Evolutionary conservation across 1,140 invertebrate species (phyloP), one percentile per base, ranked within the genome.

Genomic region (Aethina tumida): DNA sequence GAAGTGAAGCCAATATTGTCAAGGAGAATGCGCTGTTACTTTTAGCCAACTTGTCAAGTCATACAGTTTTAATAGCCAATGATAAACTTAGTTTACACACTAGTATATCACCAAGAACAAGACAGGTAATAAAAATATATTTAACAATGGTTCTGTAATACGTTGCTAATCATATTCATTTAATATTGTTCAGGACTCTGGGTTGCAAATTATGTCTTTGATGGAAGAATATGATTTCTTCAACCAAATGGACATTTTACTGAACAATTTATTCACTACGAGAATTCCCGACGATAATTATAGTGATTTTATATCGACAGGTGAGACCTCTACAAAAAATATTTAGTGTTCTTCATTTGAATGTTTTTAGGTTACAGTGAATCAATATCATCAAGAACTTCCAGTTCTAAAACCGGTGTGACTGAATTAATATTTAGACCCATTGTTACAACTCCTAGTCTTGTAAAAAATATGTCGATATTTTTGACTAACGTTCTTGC

Each of bases 401-500:
- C 10, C 2, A 28, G 38, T 31, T 37, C 39, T 10, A 18, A 14
- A 10, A 38, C 14, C 20, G 17, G 26, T 2, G 20, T n/a, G 17
- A 5, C 17, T 3, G 26, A 41, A n/a, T 27, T 35, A 4, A 15
- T 15, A 16, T 33, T 21, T 35, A 34, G 14, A 36, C n/a, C n/a
- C n/a, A n/a, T n/a, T n/a, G n/a, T 47, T 13, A 39, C 62, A n/a
- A 67, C 68, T 17, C 68, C 70, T 3, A 59, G 62, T 19, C 48
- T 71, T 7, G 55, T 71, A 18, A 65, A 61, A 37, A 45, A 62
- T 21, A 32, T 59, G 15, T 63, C 66, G 40, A 55, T 41, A 18
- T 57, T 70, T 31, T 36, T 72, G 6, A 58, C 59, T 45, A 68
- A 66, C 48, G 44, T 71, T 10, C 49, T 71, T 33, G 43, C 52